Base-by-base conservation (phyloP, 2,113 vertebrate genomes). In the Daboia siamensis region DNA sequence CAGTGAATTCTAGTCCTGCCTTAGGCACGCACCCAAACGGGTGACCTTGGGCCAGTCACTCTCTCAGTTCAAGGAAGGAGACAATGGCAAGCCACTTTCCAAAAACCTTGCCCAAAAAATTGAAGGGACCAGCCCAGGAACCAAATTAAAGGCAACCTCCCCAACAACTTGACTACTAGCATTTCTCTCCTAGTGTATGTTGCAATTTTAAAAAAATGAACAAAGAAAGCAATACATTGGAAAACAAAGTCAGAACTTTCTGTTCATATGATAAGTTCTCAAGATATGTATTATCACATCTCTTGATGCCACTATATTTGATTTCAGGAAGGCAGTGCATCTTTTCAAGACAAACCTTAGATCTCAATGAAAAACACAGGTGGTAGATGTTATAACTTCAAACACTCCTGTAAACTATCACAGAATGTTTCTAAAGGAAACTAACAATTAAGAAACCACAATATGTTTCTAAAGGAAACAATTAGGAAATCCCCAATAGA, bases 401-500 rank as follows among this genome's bases (percentile, higher is more conserved):
- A 57, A 56, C 87, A 57, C 33, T 89, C 56, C 91, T 90, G 21
- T 29, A 46, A 86, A 86, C n/a, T 90, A 20, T 92, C 69, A 86
- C 10, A 86, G 69, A 8, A 92, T 90, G 92, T 92, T 59, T 92
- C 39, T 48, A 20, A 84, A 57, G 26, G 51, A 89, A 80, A 80
- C 39, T 80, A 89, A 33, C 24, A 80, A 48, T 84, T 89, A 57
- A 29, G 29, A 57, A 85, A 86, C 57, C 55, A 80, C 74, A 80
- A 9, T 80, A 92, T 92, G 88, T 92, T 84, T 90, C 39, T 48
- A 20, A 84, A 48, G 11, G 24, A 89, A 89, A 33, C 33, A 56
- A 44, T 56, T 88, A 56, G 26, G 21, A 84, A 92, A 90, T 59
- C 55, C 69, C 39, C 54, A 92, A 44, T 5, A 9, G 39, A 59